Evolutionary conservation across 2,113 vertebrate genomes (phyloP), one percentile per base, ranked within the genome.

Genomic region (Spermophilus dauricus): DNA sequence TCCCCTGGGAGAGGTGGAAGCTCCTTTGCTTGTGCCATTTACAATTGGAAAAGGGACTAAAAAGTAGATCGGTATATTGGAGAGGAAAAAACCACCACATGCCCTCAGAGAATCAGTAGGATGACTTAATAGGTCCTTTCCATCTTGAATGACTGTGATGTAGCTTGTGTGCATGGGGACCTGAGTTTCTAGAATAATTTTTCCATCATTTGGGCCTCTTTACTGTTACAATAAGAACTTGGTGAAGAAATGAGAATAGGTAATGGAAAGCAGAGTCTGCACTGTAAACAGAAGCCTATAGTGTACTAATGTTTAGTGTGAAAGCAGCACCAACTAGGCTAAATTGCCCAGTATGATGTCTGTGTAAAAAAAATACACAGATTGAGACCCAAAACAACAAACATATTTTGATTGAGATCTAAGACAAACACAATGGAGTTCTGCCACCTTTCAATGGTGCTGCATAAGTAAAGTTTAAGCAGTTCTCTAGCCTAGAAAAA

Each of bases 1-100:
- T 76, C 42, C 94, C 28, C 0, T 4, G 28, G 94, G 95, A 97
- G 83, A 96, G 86, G 17, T 96, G 88, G 96, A 97, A 98, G 97
- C 90, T 89, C 96, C 95, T 96, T 98, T 97, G 70, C 93, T 88
- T 96, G 96, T 91, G 91, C 98, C 98, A 98, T 97, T 98, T 98
- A 97, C 37, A 0, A 98, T 96, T 98, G 98, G 97, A 98, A 97
- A 98, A 97, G 97, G 72, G 96, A 97, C 93, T 95, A 22, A 95
- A 98, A 97, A 97, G 98, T 95, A 97, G 98, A 96, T 87, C 85
- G 45, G 94, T 77, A 34, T 97, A 73, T 70, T 16, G 84, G 84
- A 94, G 94, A 94, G 83, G 53, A 70, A 72, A 37, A 97, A 96
- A 89, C 53, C 89, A 96, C 89, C 45, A n/a, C 53, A 48, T 16